Percentiles rank a stretch among this genome's conserved stretches.
phyloP scores from a whole-genome alignment of 2,113 vertebrate species.

The Crotophaga sulcirostris region DNA sequence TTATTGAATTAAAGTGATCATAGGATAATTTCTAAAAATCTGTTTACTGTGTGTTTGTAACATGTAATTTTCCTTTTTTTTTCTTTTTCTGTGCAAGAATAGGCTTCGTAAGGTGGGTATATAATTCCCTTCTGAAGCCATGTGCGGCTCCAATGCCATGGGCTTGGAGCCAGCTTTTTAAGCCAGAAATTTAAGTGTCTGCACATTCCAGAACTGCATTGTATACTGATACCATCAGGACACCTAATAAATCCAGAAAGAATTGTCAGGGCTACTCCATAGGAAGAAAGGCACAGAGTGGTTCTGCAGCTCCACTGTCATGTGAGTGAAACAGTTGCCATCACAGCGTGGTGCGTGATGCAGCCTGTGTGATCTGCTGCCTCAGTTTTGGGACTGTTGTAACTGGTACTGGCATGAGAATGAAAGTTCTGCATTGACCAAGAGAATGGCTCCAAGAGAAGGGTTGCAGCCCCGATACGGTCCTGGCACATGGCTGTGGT shows the following conservation, averaged over 20 bases:
- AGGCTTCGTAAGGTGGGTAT: background rate
- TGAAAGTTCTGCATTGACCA: fast-evolving
- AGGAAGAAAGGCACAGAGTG: background rate
- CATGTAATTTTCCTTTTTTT: background rate
- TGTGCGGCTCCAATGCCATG: fast-evolving
- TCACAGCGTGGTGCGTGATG: background rate
- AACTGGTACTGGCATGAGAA: background rate
- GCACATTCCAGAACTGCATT: background rate
- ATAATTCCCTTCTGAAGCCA: background rate
- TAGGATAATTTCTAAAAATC: background rate
- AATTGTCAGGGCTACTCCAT: background rate
- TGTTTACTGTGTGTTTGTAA: background rate
- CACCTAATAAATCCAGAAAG: background rate
- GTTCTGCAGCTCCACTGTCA: background rate
- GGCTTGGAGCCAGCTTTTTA: background rate
- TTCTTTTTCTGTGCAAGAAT: background rate
- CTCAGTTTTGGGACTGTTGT: background rate
- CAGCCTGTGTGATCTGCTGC: background rate
- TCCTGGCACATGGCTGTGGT: background rate
- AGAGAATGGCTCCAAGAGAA: background rate
- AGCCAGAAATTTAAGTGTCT: background rate
- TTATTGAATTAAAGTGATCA: background rate
- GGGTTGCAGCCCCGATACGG: background rate
- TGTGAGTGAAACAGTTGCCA: fast-evolving
- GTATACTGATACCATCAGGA: background rate